Percentiles rank a stretch among this genome's conserved stretches.
These are phyloP conservation scores for Nesometra sesokonis DNA, from an alignment of 35 echinoderm and acorn worm genomes.

Conservation along the genomic window DNA sequence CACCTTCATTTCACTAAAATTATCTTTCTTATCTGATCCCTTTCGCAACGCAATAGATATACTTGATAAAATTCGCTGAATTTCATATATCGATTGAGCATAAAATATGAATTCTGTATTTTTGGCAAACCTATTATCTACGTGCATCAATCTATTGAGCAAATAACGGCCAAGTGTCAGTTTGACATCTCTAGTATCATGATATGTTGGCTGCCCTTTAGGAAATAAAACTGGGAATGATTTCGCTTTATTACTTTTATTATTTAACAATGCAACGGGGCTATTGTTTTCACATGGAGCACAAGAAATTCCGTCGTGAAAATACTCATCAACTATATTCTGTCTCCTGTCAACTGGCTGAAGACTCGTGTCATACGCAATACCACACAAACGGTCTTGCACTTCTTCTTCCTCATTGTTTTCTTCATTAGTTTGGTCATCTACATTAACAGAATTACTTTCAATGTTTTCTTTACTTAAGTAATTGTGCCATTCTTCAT, in stretches of 20 bases:
- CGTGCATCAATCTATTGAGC: constrained; percentile 27
- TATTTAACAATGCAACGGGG: constrained; percentile 31
- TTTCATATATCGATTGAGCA: constrained; percentile 44
- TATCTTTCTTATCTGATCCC: background rate
- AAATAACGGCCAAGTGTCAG: constrained; percentile 35
- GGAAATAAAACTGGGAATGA: constrained; percentile 36
- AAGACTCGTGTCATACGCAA: constrained; percentile 16
- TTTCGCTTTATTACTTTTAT: constrained; percentile 30
- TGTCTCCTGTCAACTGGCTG: constrained; percentile 48
- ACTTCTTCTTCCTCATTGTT: background rate
- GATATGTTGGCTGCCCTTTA: constrained; percentile 18
- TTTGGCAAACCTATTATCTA: constrained; percentile 44
- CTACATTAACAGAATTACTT: background rate
- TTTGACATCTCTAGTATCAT: constrained; percentile 12
- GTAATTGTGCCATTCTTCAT: constrained; percentile 28
- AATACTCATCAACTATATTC: constrained; percentile 35
- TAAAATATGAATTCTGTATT: constrained; percentile 51
- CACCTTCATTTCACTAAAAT: background rate
- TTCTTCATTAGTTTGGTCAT: background rate
- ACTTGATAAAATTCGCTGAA: constrained; percentile 35
- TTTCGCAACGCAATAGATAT: constrained; percentile 60
- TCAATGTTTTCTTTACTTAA: constrained; percentile 7
- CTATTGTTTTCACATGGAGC: constrained; percentile 68
- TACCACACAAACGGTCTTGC: constrained; percentile 12
- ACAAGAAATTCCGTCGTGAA: constrained; percentile 33